Conservation (phyloP, 2,113 vertebrate genomes). For the Oxyura jamaicensis region DNA sequence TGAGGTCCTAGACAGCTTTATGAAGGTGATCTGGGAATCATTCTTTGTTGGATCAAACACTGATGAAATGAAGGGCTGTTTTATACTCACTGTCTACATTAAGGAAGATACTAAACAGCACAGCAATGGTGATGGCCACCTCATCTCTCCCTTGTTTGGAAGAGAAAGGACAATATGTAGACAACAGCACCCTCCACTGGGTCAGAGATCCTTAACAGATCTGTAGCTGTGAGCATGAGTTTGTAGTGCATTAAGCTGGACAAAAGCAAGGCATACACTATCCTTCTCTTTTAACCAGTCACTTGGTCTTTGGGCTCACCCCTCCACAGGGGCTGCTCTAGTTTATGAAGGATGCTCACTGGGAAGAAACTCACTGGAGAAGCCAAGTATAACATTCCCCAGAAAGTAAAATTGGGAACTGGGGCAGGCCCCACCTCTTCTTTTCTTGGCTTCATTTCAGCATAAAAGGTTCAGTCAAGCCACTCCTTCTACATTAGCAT, state of each 20-base stretch:
- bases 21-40: not conserved
- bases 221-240: not conserved
- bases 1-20: not conserved
- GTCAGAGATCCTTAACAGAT: not conserved
- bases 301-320: not conserved
- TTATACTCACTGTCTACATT: not conserved
- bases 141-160: not conserved
- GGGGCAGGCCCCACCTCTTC: not conserved
- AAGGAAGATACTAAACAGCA: fast-evolving
- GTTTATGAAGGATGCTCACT: not conserved
- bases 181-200: constrained; percentile 4
- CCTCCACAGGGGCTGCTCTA: not conserved
- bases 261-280: not conserved
- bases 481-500: not conserved
- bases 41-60: not conserved
- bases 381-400: not conserved
- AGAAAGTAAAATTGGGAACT: not conserved
- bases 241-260: not conserved
- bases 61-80: not conserved
- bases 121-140: not conserved
- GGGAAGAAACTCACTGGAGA: not conserved
- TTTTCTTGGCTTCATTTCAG: not conserved
- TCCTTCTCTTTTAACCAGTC: not conserved
- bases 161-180: not conserved
- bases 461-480: not conserved